phyloP scores from a whole-genome alignment of 2,888 invertebrate species.

The Orthosia cruda region DNA sequence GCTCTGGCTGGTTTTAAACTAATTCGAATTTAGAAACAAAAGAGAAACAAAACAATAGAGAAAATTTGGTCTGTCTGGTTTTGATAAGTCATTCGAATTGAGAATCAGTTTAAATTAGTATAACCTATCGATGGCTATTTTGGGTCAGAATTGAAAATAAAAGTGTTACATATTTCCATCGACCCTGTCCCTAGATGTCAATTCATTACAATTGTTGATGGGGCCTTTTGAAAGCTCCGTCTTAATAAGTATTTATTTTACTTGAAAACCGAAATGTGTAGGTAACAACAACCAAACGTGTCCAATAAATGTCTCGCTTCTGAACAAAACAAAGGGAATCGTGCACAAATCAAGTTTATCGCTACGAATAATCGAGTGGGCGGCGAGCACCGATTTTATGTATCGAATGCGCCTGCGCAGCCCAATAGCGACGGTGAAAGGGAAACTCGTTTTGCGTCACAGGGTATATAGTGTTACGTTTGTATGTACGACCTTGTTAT shows the following conservation, averaged over 20 bases:
- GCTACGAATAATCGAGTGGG: slow-evolving; percentile 75
- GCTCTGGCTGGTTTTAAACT: neutral
- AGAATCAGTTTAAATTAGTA: neutral
- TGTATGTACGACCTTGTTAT: slow-evolving; percentile 78
- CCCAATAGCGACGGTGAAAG: slow-evolving; percentile 87
- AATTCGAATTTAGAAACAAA: neutral
- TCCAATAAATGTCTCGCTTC: slow-evolving; percentile 32
- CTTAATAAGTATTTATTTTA: neutral
- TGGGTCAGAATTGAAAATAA: neutral
- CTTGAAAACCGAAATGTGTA: slow-evolving; percentile 20
- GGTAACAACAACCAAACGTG: slow-evolving; percentile 6
- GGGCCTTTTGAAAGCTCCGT: too few relatives aligned
- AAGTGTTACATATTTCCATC: neutral
- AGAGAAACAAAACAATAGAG: neutral
- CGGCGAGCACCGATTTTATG: slow-evolving; percentile 72
- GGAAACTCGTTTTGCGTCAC: slow-evolving; percentile 86
- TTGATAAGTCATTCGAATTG: neutral
- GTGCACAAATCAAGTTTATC: slow-evolving; percentile 67
- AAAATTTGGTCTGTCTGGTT: neutral
- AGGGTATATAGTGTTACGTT: slow-evolving; percentile 72
- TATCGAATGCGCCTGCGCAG: slow-evolving; percentile 69
- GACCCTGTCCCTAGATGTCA: neutral
- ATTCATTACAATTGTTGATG: neutral
- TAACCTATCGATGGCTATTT: neutral
- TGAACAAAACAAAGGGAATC: slow-evolving; percentile 65